These are phyloP conservation scores for Muricea muricata DNA, from an alignment of 92 coral and sea anemone species.

Conservation along the genomic window DNA sequence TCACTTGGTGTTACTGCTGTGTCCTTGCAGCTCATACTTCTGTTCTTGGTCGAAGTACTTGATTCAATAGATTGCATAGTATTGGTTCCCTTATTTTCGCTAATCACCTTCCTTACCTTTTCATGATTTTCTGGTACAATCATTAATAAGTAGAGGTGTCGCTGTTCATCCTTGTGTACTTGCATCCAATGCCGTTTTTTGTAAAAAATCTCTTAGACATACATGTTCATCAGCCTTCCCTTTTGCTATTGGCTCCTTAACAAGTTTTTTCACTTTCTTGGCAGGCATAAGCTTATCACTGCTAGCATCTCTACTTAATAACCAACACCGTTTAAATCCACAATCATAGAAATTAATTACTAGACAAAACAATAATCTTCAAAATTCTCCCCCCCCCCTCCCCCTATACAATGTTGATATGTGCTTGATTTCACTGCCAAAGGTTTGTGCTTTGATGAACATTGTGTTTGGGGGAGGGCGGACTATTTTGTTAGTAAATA, in stretches of 20 bases:
- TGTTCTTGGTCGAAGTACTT: neutral
- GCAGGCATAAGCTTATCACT: neutral
- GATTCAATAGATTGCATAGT: neutral
- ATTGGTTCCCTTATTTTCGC: neutral
- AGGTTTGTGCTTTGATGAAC: no score
- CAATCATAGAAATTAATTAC: no score
- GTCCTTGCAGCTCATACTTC: no score
- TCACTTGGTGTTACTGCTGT: neutral
- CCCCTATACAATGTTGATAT: no score
- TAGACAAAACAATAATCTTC: no score
- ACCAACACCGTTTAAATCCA: neutral
- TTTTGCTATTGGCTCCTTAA: neutral
- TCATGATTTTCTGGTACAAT: slow-evolving; percentile 15
- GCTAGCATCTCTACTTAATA: neutral
- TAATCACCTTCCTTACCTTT: neutral
- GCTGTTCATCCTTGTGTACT: neutral
- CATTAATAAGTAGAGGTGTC: neutral
- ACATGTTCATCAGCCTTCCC: neutral
- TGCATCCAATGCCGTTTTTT: slow-evolving; percentile 15
- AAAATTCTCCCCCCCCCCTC: no score
- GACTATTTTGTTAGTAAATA: no score
- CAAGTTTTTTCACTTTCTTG: neutral
- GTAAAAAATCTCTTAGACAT: slow-evolving; percentile 3
- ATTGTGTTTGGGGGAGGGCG: no score
- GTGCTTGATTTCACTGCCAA: no score